Percentiles rank a stretch among this genome's conserved stretches.
phyloP scores from a whole-genome alignment of 2,888 invertebrate genomes.

The Cryptus viduatorius region DNA sequence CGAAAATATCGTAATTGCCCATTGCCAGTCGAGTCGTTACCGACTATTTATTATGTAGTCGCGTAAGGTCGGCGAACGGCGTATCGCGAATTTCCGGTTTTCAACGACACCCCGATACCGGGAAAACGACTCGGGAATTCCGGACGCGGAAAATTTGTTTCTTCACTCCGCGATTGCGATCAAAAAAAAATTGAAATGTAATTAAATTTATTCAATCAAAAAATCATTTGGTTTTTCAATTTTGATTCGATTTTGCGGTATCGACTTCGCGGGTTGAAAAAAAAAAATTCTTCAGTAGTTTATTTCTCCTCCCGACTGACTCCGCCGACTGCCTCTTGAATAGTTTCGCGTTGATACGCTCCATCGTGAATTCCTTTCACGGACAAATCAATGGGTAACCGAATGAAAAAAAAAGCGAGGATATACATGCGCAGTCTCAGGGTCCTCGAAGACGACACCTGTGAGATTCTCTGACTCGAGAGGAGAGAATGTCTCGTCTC shows the following conservation, averaged over 20 bases:
- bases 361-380: slow-evolving; percentile 32
- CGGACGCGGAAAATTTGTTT: not conserved
- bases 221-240: too few species aligned
- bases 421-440: not conserved
- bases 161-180: not conserved
- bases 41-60: slow-evolving; percentile 17
- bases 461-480: not conserved
- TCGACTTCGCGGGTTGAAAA: not conserved
- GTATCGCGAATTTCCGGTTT: slow-evolving; percentile 1
- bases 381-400: slow-evolving; percentile 9
- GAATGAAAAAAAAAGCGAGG: slow-evolving; percentile 23
- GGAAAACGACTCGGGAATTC: not conserved
- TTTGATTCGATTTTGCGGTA: too few species aligned
- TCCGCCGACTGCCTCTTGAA: not conserved
- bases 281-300: not conserved
- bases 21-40: not conserved
- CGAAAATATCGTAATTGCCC: slow-evolving; percentile 29
- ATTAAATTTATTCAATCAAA: not conserved
- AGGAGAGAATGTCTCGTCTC: slow-evolving; percentile 1
- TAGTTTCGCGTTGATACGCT: not conserved
- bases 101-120: not conserved
- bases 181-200: not conserved
- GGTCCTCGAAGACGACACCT: slow-evolving; percentile 17
- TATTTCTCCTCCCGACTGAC: not conserved
- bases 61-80: not conserved